Evolutionary conservation across 2,113 vertebrate species (phyloP).

Genomic region (Donacobius atricapilla): DNA sequence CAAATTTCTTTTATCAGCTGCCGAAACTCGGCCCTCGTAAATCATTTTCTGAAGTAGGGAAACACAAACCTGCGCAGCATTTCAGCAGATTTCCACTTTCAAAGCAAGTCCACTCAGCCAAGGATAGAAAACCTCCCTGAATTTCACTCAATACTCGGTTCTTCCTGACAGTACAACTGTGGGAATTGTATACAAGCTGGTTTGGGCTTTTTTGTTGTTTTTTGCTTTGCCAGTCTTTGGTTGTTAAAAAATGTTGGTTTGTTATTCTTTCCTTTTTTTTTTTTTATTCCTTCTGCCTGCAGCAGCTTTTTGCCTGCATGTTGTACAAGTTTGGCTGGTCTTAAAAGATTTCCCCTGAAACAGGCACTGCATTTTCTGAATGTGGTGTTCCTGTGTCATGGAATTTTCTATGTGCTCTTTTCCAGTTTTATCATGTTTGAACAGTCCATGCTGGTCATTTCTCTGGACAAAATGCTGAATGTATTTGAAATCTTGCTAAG

Average conservation of each 20-base stretch:
- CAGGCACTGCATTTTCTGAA: not conserved
- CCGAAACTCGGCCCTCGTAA: not conserved
- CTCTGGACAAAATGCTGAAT: constrained; percentile 28
- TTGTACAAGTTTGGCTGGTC: not conserved
- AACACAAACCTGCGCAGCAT: not conserved
- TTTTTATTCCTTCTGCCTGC: not conserved
- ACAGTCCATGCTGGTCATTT: not conserved
- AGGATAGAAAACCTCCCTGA: not conserved
- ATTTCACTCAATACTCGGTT: not conserved
- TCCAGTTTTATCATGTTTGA: not conserved
- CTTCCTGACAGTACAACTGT: rapidly evolving
- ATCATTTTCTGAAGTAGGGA: not conserved
- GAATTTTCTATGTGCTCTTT: not conserved
- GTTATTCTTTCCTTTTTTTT: not conserved
- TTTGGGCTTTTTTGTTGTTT: not conserved
- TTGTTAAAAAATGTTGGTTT: not conserved
- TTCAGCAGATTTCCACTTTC: not conserved
- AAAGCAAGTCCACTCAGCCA: not conserved
- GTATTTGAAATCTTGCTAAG: not conserved
- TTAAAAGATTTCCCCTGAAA: not conserved
- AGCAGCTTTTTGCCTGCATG: not conserved
- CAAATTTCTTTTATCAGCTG: not conserved
- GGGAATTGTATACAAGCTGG: not conserved
- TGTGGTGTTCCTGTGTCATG: not conserved
- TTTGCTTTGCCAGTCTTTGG: not conserved